A percentile compares a stretch with the other conserved stretches of the same genome.
Conservation (phyloP, 64 coral and sea anemone species). For the Orbicella faveolata region DNA sequence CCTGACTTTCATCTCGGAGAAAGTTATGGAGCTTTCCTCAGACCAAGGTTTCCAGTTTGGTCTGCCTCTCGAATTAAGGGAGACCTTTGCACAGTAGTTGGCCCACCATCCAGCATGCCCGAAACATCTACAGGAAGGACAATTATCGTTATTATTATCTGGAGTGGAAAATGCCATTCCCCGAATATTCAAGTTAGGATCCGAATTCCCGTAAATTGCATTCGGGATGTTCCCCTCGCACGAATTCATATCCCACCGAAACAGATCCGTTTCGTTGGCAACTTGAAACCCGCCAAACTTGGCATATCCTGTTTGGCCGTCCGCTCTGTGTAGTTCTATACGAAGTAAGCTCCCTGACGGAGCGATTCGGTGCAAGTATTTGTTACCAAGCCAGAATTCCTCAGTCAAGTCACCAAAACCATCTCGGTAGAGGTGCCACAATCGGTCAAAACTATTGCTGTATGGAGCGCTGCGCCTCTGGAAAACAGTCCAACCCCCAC, state of each 20-base stretch:
- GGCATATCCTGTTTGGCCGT: slow-evolving; percentile 11
- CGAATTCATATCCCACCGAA: background rate
- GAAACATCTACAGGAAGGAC: background rate
- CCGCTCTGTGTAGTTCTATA: slow-evolving; percentile 4
- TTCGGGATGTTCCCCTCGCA: slow-evolving; percentile 38
- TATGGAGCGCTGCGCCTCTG: slow-evolving; percentile 18
- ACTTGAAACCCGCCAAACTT: slow-evolving; percentile 35
- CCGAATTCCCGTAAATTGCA: slow-evolving; percentile 5
- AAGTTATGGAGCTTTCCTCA: background rate
- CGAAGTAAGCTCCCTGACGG: background rate
- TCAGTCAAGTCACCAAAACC: slow-evolving; percentile 33
- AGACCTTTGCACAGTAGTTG: slow-evolving; percentile 5
- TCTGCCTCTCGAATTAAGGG: background rate
- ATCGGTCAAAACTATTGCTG: slow-evolving; percentile 23
- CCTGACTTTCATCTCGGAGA: background rate
- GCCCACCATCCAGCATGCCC: slow-evolving; percentile 26
- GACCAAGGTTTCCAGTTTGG: background rate
- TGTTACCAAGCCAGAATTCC: slow-evolving; percentile 68
- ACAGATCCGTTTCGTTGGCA: background rate
- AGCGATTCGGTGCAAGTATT: slow-evolving; percentile 38
- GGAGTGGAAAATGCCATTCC: slow-evolving; percentile 34
- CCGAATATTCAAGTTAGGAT: background rate
- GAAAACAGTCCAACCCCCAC: slow-evolving; percentile 46
- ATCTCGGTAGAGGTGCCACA: slow-evolving; percentile 23
- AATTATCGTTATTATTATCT: slow-evolving; percentile 32